Conservation (phyloP, 2,797 vertebrate species). For the Melanogrammus aeglefinus region DNA sequence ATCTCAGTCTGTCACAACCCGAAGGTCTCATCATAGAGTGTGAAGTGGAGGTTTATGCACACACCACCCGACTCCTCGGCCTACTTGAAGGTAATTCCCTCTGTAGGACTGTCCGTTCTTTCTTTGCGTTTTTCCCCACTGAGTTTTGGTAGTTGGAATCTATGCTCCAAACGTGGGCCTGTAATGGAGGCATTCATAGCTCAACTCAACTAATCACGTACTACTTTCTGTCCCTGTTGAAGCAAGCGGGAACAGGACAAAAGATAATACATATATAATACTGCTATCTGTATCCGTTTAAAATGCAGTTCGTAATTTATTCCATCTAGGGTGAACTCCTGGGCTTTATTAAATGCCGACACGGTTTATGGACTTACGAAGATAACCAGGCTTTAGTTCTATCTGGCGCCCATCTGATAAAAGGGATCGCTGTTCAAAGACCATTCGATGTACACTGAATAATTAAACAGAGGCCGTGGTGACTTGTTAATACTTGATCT, state of each 20-base stretch:
- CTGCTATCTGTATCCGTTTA: too few species aligned
- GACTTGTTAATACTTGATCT: neutral
- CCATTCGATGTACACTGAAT: neutral
- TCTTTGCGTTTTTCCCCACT: too few species aligned
- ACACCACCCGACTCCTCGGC: too few species aligned
- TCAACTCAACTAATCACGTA: neutral
- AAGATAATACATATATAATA: too few species aligned
- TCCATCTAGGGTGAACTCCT: neutral
- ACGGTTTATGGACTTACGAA: neutral
- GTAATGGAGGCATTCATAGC: neutral
- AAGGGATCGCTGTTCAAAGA: neutral
- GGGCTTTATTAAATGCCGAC: neutral
- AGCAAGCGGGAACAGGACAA: too few species aligned
- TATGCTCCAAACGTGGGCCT: neutral
- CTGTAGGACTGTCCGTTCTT: too few species aligned
- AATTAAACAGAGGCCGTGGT: neutral
- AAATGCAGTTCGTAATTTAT: too few species aligned
- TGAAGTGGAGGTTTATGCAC: neutral
- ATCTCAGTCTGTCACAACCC: neutral
- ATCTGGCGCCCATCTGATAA: neutral
- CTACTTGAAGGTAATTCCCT: too few species aligned
- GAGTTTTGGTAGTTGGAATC: too few species aligned
- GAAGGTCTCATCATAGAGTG: neutral
- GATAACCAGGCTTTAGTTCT: too few species aligned
- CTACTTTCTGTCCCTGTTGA: neutral